Percentiles rank a stretch among this genome's conserved stretches.
Conservation (phyloP, 2,888 invertebrate genomes). For the Papilio demoleus region DNA sequence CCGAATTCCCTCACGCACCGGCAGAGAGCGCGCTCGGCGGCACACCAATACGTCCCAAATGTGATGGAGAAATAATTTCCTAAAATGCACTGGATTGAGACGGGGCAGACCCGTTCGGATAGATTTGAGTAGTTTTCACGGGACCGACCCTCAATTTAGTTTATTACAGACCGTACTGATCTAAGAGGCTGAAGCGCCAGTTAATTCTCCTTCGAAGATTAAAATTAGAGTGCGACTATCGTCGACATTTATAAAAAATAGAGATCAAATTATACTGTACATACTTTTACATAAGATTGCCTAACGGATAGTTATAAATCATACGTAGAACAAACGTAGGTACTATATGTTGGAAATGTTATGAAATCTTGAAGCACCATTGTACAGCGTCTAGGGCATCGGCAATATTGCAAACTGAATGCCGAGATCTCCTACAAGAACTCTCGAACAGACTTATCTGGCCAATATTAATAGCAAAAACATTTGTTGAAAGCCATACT, state of each 20-base stretch:
- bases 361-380: slow-evolving; percentile 48
- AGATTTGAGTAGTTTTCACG: slow-evolving; percentile 72
- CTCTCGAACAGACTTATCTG: slow-evolving; percentile 67
- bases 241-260: no score
- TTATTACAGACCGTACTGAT: slow-evolving; percentile 56
- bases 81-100: slow-evolving; percentile 77
- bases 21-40: slow-evolving; percentile 72
- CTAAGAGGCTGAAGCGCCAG: slow-evolving; percentile 36
- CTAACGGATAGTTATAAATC: slow-evolving; percentile 9
- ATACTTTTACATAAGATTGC: no score
- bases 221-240: slow-evolving; percentile 34
- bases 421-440: slow-evolving; percentile 55
- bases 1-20: slow-evolving; percentile 74
- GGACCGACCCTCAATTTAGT: slow-evolving; percentile 68
- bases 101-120: slow-evolving; percentile 54
- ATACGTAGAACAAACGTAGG: not conserved
- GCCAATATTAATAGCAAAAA: slow-evolving; percentile 65
- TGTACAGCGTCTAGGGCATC: slow-evolving; percentile 50
- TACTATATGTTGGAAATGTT: slow-evolving; percentile 19
- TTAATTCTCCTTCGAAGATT: slow-evolving; percentile 40
- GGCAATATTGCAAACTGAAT: slow-evolving; percentile 67
- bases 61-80: slow-evolving; percentile 78
- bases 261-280: no score
- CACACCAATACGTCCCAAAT: slow-evolving; percentile 72
- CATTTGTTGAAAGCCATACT: slow-evolving; percentile 48